These are phyloP conservation scores for Opisthograptis luteolata DNA, from an alignment of 2,888 invertebrate species.

Conservation along the genomic window DNA sequence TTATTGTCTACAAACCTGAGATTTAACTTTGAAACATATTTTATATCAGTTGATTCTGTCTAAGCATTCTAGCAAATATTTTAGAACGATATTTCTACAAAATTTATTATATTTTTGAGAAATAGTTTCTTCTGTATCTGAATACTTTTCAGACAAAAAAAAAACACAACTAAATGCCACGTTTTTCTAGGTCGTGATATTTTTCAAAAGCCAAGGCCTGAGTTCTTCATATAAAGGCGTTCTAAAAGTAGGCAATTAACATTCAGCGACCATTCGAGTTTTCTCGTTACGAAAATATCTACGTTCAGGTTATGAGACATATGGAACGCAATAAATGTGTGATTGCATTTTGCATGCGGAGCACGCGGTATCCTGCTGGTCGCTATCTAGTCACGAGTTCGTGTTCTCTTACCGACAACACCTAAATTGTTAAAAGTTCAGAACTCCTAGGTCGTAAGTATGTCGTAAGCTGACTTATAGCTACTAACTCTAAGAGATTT, in stretches of 20 bases:
- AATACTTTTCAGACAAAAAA: neutral
- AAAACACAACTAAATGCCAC: neutral
- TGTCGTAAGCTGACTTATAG: conserved; percentile 5
- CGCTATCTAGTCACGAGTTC: conserved; percentile 44
- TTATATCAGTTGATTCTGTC: neutral
- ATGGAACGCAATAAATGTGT: conserved; percentile 63
- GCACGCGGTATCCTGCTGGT: conserved; percentile 49
- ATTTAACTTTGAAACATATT: conserved; percentile 13
- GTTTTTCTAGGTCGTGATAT: no score
- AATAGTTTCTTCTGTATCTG: neutral
- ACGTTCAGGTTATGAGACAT: conserved; percentile 55
- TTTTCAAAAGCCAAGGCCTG: conserved; percentile 30
- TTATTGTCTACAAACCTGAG: conserved; percentile 26
- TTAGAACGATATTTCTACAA: neutral
- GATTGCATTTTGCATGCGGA: conserved; percentile 65
- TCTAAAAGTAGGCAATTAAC: conserved; percentile 47
- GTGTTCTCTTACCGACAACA: conserved; percentile 38
- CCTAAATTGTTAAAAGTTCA: conserved; percentile 35
- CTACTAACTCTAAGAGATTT: conserved; percentile 17
- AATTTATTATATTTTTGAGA: neutral
- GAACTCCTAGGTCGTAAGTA: conserved; percentile 8
- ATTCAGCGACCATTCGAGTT: conserved; percentile 52
- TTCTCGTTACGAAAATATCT: conserved; percentile 58
- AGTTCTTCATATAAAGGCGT: conserved; percentile 16
- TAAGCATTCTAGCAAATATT: neutral